Base-by-base conservation (phyloP, 2,797 vertebrate genomes). In the Agapornis canus region DNA sequence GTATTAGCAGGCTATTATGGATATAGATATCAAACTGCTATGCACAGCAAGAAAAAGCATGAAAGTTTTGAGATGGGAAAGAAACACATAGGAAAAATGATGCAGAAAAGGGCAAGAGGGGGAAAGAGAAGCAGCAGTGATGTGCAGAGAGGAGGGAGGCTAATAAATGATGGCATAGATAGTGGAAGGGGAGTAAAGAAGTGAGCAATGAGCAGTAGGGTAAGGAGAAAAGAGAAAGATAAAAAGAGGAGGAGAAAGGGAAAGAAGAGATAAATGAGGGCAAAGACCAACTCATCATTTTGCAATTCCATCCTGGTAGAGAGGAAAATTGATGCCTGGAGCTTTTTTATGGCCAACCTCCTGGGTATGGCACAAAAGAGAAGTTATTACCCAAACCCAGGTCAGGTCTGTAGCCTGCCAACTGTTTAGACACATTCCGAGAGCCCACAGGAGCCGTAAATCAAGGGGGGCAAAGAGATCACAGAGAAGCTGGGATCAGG, bases 281-380 rank as follows among this genome's bases (percentile, higher is more conserved):
- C 86, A 93, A 95, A 97, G 95, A 95, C 94, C 91, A 95, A 92
- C 95, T 92, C 82, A 95, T 94, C 95, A 94, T 96, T 93, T 96
- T 3, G 70, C 92, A 96, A 96, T 95, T 90, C 73, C 87, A 92
- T 71, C 91, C 85, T 0, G 5, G 43, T 89, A 65, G 86, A 93
- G 91, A 96, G 77, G 82, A 95, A 94, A 95, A 95, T 94, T 94
- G 87, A 95, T 94, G 91, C 91, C 92, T 88, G 80, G 89, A 94
- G 94, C 49, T 76, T 95, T 94, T 97, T 94, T 92, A 96, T 69
- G 85, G 71, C 89, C 94, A 92, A 84, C 92, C 87, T 92, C 85
- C 91, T 83, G 87, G 94, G 95, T 80, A 94, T 45, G 94, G 95
- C 95, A 96, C 91, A 94, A 93, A 97, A 95, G 91, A 96, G 86